phyloP scores from a whole-genome alignment of 2,113 vertebrate genomes.

The Phodopus roborovskii region DNA sequence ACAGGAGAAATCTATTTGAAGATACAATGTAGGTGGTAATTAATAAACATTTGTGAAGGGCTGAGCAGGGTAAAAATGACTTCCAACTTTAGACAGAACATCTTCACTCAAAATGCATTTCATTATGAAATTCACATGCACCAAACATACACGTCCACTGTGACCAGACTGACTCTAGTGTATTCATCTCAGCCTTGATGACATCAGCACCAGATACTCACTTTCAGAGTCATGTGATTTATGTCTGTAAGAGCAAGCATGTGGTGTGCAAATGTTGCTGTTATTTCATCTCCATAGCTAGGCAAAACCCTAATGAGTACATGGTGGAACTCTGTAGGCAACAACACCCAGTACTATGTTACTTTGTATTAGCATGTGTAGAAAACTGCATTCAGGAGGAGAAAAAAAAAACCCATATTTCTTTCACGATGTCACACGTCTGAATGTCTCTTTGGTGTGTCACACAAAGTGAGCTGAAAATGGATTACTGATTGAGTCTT shows the following conservation, averaged over 20 bases:
- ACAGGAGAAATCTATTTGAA: neutral
- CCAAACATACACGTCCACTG: neutral
- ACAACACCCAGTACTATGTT: neutral
- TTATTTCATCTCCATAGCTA: neutral
- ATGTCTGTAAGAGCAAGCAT: neutral
- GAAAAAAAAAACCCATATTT: neutral
- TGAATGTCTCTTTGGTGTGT: neutral
- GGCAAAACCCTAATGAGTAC: neutral
- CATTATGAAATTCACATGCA: neutral
- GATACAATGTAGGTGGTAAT: neutral
- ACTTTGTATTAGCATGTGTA: neutral
- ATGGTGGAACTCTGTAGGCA: neutral
- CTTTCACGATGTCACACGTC: neutral
- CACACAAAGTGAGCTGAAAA: slow-evolving; percentile 20
- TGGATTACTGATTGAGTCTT: neutral
- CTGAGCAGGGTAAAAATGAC: neutral
- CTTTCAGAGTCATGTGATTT: slow-evolving; percentile 34
- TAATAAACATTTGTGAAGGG: neutral
- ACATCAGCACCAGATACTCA: neutral
- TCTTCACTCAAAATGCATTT: slow-evolving; percentile 46
- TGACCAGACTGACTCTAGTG: neutral
- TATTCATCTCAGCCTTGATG: neutral
- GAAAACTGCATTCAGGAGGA: neutral
- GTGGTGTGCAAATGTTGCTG: slow-evolving; percentile 9
- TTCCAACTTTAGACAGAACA: neutral